Evolutionary conservation across 2,888 invertebrate species (phyloP), one percentile per base, ranked within the genome.

Genomic region (Hermaeophaga mercurialis): DNA sequence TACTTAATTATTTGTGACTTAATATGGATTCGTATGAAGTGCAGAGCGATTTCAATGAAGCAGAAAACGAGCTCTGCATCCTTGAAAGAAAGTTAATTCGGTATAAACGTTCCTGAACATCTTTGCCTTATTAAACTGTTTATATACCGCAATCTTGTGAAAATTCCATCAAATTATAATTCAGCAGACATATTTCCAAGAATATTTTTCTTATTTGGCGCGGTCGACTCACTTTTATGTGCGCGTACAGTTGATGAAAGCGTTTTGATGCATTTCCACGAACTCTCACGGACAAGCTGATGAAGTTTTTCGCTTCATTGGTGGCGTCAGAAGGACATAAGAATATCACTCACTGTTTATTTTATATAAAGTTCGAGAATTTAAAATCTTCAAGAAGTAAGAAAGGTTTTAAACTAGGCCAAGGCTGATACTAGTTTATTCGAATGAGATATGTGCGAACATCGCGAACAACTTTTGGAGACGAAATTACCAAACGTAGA

Each of bases 191-290:
- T 34, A 52, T 52, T 50, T 43, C 43, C 33, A 28, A 18, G 33
- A 18, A 43, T 33, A 43, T 43, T 52, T 43, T 43, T 52, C 43
- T 52, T 52, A 52, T 52, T 52, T 52, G 14, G 26, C 33, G 15
- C 41, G 31, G n/a, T 50, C 41, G 47, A 46, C 33, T 52, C 62
- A 54, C 63, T 68, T 55, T 67, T 66, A 70, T 64, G 65, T 64
- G 65, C 63, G 65, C 58, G 57, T 58, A 56, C 65, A 64, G 62
- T 65, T 66, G 68, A 66, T 66, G 61, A 63, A 66, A 65, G 62
- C 62, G 64, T 67, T 66, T 59, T 63, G 64, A 66, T 67, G 67
- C 69, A 70, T 66, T 69, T 68, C 68, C 66, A 67, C 61, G 67
- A 64, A 69, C 66, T 61, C 54, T 59, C 63, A 58, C 58, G 61